These are phyloP conservation scores for Drosophila dunni DNA, from an alignment of 1,140 invertebrate genomes.

Conservation along the genomic window DNA sequence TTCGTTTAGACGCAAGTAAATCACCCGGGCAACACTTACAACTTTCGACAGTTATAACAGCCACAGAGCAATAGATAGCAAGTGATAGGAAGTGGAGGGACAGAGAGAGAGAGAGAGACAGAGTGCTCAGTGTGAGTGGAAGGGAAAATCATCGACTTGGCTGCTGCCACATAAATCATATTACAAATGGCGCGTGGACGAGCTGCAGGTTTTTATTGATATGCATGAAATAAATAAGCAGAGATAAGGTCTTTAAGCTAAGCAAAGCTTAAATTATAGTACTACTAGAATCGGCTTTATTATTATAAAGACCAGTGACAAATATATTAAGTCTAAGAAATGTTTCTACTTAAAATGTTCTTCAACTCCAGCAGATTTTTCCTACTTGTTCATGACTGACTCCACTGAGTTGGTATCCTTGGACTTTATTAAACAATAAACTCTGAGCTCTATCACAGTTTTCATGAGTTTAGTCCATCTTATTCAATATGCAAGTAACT, in stretches of 20 bases:
- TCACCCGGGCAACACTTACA: slow-evolving; percentile 79
- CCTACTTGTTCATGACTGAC: not conserved
- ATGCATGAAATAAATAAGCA: slow-evolving; percentile 56
- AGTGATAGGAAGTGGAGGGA: not conserved
- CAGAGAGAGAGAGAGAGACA: not conserved
- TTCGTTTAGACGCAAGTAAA: slow-evolving; percentile 75
- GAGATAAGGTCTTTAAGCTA: slow-evolving; percentile 58
- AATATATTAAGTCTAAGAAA: too few species aligned
- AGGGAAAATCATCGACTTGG: slow-evolving; percentile 16
- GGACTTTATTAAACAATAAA: not conserved
- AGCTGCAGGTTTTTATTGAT: slow-evolving; percentile 44
- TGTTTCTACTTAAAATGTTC: too few species aligned
- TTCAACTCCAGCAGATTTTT: too few species aligned
- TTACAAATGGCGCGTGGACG: slow-evolving; percentile 58
- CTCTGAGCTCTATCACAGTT: not conserved
- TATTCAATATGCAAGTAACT: slow-evolving; percentile 2
- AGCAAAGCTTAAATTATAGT: not conserved
- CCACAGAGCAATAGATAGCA: not conserved
- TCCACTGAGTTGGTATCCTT: not conserved
- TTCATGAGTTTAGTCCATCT: slow-evolving; percentile 16
- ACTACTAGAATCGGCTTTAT: not conserved
- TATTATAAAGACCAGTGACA: not conserved
- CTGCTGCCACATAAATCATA: slow-evolving; percentile 76
- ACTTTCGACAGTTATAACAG: slow-evolving; percentile 77
- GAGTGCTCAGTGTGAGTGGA: not conserved